phyloP scores from a whole-genome alignment of 2,113 vertebrate species.

The Mystacornis crossleyi region DNA sequence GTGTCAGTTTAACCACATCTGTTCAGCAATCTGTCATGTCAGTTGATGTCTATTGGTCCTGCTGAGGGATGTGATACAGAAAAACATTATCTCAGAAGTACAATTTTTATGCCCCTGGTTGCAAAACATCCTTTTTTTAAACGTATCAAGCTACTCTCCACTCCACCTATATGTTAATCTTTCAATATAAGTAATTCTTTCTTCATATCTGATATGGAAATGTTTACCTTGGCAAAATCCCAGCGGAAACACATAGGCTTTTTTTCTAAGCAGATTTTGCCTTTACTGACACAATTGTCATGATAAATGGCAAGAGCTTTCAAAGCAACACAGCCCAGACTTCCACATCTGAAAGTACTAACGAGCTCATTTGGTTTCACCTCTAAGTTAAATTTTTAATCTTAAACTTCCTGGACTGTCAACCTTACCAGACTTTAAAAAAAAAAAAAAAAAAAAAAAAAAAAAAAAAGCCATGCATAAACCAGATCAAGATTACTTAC shows the following conservation, averaged over 20 bases:
- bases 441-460: too few species aligned
- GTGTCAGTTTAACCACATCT: constrained; percentile 31
- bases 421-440: neutral
- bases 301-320: neutral
- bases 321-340: neutral
- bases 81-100: neutral
- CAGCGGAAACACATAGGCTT: neutral
- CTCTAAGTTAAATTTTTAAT: neutral
- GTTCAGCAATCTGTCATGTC: constrained; percentile 35
- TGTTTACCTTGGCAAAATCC: neutral
- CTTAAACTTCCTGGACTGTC: neutral
- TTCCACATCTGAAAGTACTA: neutral
- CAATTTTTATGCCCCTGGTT: neutral
- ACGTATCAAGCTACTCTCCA: neutral
- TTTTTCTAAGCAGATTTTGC: neutral
- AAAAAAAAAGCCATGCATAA: neutral
- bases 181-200: neutral
- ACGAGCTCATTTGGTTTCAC: neutral
- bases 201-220: neutral
- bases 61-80: neutral
- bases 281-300: neutral
- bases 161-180: neutral
- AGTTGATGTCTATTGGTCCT: neutral
- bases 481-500: neutral
- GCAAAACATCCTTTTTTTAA: neutral